Evolutionary conservation across 2,113 vertebrate genomes (phyloP).

Genomic region (Cinclus mexicanus): DNA sequence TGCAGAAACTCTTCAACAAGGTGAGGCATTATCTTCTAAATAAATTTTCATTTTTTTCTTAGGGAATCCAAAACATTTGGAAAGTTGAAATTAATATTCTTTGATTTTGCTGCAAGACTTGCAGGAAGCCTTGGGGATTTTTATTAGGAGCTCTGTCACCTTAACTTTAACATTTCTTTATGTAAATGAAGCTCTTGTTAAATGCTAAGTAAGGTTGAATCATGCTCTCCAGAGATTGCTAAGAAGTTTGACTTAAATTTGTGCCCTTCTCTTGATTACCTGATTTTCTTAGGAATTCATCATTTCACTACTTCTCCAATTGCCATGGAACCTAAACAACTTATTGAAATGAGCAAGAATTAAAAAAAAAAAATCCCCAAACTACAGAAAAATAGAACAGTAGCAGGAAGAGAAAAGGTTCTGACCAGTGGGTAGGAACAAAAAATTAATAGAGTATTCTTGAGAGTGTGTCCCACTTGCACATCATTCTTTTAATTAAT

Average conservation of each 20-base stretch:
- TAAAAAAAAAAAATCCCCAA: not conserved
- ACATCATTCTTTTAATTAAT: not conserved
- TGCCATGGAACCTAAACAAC: not conserved
- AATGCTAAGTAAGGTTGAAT: slow-evolving; percentile 1
- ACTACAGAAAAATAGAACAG: not conserved
- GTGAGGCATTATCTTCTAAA: not conserved
- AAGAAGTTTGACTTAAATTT: not conserved
- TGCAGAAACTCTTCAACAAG: not conserved
- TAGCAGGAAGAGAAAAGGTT: not conserved
- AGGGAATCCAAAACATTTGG: not conserved
- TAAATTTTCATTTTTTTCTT: not conserved
- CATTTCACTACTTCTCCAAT: not conserved
- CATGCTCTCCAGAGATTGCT: not conserved
- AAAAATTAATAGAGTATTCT: not conserved
- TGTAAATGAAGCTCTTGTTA: not conserved
- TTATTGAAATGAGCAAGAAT: not conserved
- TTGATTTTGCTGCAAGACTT: not conserved
- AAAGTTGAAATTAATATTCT: not conserved
- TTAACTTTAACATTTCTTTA: not conserved
- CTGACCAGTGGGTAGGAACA: not conserved
- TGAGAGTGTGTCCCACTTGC: not conserved
- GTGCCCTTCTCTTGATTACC: not conserved
- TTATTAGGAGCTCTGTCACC: not conserved
- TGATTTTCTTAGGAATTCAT: not conserved
- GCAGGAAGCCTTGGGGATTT: not conserved